These are phyloP conservation scores for Petrocephalus schoutedeni DNA, from an alignment of 2,797 vertebrate species.

Conservation along the genomic window DNA sequence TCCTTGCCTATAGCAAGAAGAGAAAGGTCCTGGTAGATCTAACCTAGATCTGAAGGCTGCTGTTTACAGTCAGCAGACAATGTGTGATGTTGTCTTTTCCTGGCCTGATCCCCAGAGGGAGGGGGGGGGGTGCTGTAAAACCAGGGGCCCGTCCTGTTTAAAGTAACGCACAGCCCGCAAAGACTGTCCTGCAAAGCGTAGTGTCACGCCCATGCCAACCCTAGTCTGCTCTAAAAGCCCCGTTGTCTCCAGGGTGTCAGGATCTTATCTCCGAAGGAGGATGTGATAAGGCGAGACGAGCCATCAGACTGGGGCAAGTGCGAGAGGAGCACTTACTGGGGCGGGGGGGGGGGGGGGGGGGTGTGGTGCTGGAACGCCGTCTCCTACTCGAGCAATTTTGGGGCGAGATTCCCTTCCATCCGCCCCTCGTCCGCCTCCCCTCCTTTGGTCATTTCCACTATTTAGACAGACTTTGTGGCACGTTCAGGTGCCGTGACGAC, in stretches of 20 bases:
- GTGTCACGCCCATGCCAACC: background rate
- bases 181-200: background rate
- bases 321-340: background rate
- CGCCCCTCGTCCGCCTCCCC: background rate
- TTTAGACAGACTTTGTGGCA: background rate
- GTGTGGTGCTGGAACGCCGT: background rate
- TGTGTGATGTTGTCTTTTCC: background rate
- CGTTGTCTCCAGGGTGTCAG: background rate
- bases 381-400: background rate
- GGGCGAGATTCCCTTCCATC: background rate
- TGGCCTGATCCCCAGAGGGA: background rate
- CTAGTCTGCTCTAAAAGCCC: background rate
- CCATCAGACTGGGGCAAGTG: background rate
- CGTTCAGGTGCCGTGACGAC: background rate
- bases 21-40: background rate
- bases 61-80: slow-evolving; percentile 19
- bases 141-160: background rate
- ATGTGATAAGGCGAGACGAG: background rate
- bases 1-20: slow-evolving; percentile 6
- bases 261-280: slow-evolving; percentile 16
- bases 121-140: background rate
- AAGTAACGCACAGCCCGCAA: background rate
- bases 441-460: background rate
- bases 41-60: slow-evolving; percentile 8
- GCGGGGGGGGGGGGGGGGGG: background rate